These are phyloP conservation scores for Xylota sylvarum DNA, from an alignment of 2,888 invertebrate genomes.

Conservation along the genomic window DNA sequence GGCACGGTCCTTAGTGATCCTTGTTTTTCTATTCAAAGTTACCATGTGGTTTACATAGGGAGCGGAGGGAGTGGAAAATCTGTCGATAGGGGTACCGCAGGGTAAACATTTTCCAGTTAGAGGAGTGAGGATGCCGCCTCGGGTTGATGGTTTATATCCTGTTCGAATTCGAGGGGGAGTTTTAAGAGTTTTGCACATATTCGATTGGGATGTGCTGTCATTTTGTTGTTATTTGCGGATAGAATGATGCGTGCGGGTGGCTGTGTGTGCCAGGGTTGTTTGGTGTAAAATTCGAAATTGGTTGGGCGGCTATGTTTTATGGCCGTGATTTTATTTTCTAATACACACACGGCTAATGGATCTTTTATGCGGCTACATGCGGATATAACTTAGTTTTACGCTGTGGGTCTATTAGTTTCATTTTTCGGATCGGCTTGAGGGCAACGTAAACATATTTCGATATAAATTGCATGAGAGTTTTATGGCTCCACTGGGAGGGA, in stretches of 20 bases:
- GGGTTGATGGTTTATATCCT: slow-evolving; percentile 52
- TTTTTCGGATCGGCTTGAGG: slow-evolving; percentile 57
- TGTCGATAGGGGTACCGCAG: slow-evolving; percentile 52
- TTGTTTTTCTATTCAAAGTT: slow-evolving; percentile 62
- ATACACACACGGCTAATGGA: slow-evolving; percentile 68
- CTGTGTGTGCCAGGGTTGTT: slow-evolving; percentile 6
- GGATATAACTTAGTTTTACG: slow-evolving; percentile 65
- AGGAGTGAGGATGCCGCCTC: slow-evolving; percentile 13
- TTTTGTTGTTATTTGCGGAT: slow-evolving; percentile 37
- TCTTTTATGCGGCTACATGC: slow-evolving; percentile 70
- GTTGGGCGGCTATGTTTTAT: slow-evolving; percentile 63
- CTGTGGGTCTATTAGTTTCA: slow-evolving; percentile 71
- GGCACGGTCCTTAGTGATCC: slow-evolving; percentile 53
- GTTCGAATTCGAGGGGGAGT: slow-evolving; percentile 40
- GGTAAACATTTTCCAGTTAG: slow-evolving; percentile 41
- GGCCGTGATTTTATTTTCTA: slow-evolving; percentile 67
- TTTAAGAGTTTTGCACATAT: slow-evolving; percentile 74
- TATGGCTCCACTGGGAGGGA: slow-evolving; percentile 38
- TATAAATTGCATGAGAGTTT: slow-evolving; percentile 46
- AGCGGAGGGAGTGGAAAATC: slow-evolving; percentile 12
- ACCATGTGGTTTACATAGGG: slow-evolving; percentile 6
- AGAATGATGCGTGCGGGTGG: slow-evolving; percentile 35
- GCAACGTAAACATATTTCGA: slow-evolving; percentile 55
- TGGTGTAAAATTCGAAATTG: slow-evolving; percentile 62
- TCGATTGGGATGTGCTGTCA: slow-evolving; percentile 65